These are phyloP conservation scores for Rhinopomastus cyanomelas DNA, from an alignment of 2,113 vertebrate genomes.

Conservation along the genomic window DNA sequence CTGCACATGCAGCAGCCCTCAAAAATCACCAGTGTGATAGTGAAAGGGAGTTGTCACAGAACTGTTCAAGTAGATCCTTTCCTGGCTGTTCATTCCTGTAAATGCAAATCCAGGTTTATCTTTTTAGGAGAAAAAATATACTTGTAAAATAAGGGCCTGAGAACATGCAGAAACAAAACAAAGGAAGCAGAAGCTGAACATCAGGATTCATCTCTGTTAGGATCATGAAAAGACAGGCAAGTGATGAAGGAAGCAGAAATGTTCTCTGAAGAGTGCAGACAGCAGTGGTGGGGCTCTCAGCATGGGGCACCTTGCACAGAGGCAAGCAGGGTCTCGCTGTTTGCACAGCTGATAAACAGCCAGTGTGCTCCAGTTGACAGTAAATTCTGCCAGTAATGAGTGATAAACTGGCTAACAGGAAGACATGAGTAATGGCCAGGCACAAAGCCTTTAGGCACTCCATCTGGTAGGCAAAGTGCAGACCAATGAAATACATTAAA, in stretches of 20 bases:
- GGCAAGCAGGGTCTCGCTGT: fast-evolving
- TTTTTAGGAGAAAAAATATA: neutral
- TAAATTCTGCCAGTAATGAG: neutral
- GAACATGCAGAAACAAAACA: neutral
- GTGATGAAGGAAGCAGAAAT: neutral
- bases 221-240: neutral
- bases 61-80: neutral
- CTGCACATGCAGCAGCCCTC: neutral
- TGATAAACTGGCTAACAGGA: neutral
- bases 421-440: neutral
- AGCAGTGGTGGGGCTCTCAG: neutral
- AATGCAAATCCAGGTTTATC: neutral
- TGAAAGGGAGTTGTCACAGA: neutral
- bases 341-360: neutral
- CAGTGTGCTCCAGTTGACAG: neutral
- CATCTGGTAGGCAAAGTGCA: neutral
- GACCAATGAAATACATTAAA: conserved; percentile 21
- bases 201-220: neutral
- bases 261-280: neutral
- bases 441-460: conserved; percentile 1
- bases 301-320: neutral
- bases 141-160: neutral
- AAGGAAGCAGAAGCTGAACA: neutral
- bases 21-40: neutral
- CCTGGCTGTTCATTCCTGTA: neutral